phyloP scores from a whole-genome alignment of 2,113 vertebrate species.

The Drymodes brunneopygia region DNA sequence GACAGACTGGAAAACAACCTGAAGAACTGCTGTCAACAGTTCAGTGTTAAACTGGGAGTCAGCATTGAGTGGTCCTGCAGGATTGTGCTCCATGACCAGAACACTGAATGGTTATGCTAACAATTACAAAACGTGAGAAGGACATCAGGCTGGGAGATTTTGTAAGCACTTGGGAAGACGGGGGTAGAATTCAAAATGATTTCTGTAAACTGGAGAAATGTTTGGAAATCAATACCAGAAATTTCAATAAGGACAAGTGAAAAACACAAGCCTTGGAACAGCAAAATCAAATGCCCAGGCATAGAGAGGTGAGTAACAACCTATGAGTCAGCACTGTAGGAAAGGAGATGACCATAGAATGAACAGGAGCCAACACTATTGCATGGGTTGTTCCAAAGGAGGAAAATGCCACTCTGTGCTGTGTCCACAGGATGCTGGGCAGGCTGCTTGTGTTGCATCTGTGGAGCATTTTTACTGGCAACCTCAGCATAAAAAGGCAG shows the following conservation, averaged over 20 bases:
- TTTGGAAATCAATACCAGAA: background rate
- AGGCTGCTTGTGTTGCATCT: accelerated
- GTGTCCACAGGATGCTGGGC: background rate
- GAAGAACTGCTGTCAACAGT: background rate
- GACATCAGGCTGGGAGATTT: background rate
- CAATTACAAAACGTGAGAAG: background rate
- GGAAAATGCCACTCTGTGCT: background rate
- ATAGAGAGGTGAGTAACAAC: background rate
- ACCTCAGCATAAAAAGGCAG: background rate
- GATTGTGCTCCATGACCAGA: background rate
- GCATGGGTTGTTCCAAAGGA: background rate
- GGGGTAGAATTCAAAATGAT: background rate
- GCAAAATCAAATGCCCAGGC: background rate
- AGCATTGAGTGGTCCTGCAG: background rate
- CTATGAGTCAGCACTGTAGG: background rate
- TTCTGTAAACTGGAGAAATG: background rate
- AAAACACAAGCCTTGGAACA: background rate
- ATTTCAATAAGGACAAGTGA: background rate
- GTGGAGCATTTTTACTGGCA: background rate
- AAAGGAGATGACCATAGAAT: background rate
- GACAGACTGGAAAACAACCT: background rate
- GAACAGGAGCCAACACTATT: background rate
- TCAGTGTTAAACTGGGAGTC: background rate
- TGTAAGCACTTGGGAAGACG: background rate
- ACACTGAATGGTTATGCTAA: background rate